Evolutionary conservation across 35 echinoderm and acorn worm species (phyloP).

Genomic region (Lytechinus variegatus): DNA sequence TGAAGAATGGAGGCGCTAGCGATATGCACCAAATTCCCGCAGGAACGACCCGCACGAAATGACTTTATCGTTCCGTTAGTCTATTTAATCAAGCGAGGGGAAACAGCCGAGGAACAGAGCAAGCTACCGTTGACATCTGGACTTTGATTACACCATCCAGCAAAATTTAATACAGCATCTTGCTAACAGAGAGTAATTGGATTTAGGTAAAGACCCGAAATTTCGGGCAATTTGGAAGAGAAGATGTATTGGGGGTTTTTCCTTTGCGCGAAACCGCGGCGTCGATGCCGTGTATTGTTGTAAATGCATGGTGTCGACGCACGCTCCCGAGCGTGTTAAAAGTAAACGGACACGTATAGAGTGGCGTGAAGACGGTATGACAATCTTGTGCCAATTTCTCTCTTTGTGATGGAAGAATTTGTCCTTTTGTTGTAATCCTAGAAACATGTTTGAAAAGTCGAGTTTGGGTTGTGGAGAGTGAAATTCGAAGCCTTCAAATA

Average conservation of each 20-base stretch:
- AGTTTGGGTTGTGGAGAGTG: not conserved
- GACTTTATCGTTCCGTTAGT: conserved; percentile 12
- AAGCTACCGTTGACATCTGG: conserved; percentile 34
- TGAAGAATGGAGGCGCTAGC: not conserved
- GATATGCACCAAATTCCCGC: conserved; percentile 22
- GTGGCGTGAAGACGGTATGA: conserved; percentile 6
- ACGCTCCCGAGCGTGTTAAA: conserved; percentile 22
- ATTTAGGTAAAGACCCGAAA: conserved; percentile 33
- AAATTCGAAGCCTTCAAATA: not conserved
- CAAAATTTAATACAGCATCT: conserved; percentile 39
- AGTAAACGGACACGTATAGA: not conserved
- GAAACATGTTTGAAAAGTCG: conserved; percentile 18
- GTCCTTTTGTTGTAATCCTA: conserved; percentile 18
- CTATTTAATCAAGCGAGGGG: conserved; percentile 31
- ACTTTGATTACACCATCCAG: conserved; percentile 38
- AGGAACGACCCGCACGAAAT: conserved; percentile 2
- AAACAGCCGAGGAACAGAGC: not conserved
- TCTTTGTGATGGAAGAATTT: not conserved
- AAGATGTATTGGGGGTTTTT: not conserved
- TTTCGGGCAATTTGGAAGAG: conserved; percentile 26
- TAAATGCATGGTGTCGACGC: not conserved
- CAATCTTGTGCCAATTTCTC: not conserved
- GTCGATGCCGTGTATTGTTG: not conserved
- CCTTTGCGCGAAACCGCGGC: conserved; percentile 17
- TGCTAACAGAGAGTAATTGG: conserved; percentile 40